Evolutionary conservation across 2,113 vertebrate species (phyloP).

Genomic region (Periophthalmus modestus): DNA sequence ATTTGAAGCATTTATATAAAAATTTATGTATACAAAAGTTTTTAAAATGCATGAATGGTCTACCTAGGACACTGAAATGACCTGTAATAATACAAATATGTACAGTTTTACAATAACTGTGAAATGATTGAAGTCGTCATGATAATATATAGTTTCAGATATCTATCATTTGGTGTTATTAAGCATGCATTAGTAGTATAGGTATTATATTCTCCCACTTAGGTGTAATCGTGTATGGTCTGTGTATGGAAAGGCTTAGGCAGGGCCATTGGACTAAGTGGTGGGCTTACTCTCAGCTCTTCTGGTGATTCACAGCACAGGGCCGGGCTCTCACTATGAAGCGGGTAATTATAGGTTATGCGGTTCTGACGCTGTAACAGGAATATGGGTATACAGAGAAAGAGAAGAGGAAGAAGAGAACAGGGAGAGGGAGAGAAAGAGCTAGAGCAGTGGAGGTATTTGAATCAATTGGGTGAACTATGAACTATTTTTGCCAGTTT

Average conservation of each 20-base stretch:
- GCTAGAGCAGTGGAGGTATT: no score
- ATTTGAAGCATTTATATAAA: no score
- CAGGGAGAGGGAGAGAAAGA: neutral
- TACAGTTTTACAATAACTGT: neutral
- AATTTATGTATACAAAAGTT: no score
- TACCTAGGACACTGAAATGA: no score
- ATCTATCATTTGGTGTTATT: neutral
- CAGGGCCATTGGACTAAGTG: conserved; percentile 53
- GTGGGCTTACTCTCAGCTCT: conserved; percentile 61
- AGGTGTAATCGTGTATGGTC: conserved; percentile 20
- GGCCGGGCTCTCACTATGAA: conserved; percentile 36
- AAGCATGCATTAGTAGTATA: conserved; percentile 1
- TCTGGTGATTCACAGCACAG: conserved; percentile 63
- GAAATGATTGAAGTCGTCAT: conserved; percentile 12
- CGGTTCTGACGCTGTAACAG: conserved; percentile 30
- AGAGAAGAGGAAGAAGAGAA: neutral
- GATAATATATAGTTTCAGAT: conserved; percentile 2
- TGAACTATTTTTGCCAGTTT: no score
- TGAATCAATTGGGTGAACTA: no score
- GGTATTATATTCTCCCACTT: conserved; percentile 6
- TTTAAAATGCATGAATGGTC: neutral
- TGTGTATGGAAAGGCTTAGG: conserved; percentile 26
- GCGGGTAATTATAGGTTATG: conserved; percentile 65
- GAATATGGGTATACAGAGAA: neutral
- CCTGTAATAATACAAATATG: neutral